Evolutionary conservation across 2,888 invertebrate genomes (phyloP).

Genomic region (Tetanocera ferruginea): DNA sequence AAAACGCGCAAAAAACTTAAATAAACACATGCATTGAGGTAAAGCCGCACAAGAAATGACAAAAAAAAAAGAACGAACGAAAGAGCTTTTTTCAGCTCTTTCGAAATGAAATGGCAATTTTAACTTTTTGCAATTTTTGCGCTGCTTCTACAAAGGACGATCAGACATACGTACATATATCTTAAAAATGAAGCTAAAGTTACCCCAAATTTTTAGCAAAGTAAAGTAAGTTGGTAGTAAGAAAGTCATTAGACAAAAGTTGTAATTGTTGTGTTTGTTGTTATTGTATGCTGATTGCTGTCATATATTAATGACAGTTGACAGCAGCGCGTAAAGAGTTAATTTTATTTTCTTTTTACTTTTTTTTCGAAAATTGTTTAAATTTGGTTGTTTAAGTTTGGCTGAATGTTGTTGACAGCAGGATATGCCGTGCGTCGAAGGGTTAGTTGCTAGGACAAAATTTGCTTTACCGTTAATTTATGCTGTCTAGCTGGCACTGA

Average conservation of each 20-base stretch:
- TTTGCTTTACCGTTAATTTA: not conserved
- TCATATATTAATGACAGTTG: slow-evolving; percentile 47
- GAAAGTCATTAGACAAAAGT: not conserved
- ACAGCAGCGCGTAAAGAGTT: slow-evolving; percentile 44
- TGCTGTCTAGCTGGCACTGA: slow-evolving; percentile 2
- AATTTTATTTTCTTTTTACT: slow-evolving; percentile 35
- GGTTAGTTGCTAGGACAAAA: not conserved
- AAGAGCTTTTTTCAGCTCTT: no score
- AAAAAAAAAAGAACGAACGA: not conserved
- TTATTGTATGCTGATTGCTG: slow-evolving; percentile 30
- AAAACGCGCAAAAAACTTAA: not conserved
- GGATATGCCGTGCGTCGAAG: not conserved
- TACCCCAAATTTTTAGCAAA: no score
- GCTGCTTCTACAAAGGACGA: no score
- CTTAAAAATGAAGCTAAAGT: no score
- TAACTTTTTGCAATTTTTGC: no score
- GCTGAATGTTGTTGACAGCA: slow-evolving; percentile 8
- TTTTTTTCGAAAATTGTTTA: not conserved
- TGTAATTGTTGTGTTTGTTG: not conserved
- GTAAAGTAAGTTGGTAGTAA: not conserved
- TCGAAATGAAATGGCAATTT: no score
- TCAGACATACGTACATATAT: no score
- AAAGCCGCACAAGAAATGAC: not conserved
- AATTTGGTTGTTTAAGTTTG: not conserved
- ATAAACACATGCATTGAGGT: not conserved